Base-by-base conservation (phyloP, 2,888 invertebrate species). In the Parnassius orleans region DNA sequence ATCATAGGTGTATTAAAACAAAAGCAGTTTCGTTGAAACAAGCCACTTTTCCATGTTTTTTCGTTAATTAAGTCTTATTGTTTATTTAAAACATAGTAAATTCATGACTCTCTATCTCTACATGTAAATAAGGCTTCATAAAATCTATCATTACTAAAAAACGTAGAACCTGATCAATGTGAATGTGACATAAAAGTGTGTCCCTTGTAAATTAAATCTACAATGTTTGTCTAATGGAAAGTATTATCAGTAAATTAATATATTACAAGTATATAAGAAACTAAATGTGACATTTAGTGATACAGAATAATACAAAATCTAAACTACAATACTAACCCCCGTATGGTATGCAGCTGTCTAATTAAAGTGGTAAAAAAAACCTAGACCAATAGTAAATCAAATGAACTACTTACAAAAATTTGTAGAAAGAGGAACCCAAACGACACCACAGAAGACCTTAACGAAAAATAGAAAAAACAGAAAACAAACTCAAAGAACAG, bases 181-280 rank as follows among this genome's bases (percentile, higher is more conserved):
- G 53, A 53, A 53, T n/a, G 43, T 53, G 5, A 41, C 52, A 33
- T 24, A 47, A 47, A n/a, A n/a, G n/a, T n/a, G n/a, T n/a, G n/a
- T n/a, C n/a, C n/a, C n/a, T n/a, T 41, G 5, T 53, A 50, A 19
- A 19, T 50, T 50, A 50, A 10, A 19, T 19, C 50, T 50, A 19
- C 50, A 50, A 9, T 50, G 19, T 15, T 50, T 50, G 19, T 2
- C 10, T 19, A 33, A 9, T 52, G 52, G 19, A 24, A 51, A 51
- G 24, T 51, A 24, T 24, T 19, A 51, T 11, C 48, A 5, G 14
- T 48, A 9, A 48, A 19, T 10, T 50, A 19, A 19, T 50, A 47
- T 47, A 10, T 11, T 33, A 52, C 15, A 44, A 46, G 54, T 11
- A 12, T 53, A 41, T n/a, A n/a, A n/a, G n/a, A n/a, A n/a, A n/a